Conservation (phyloP, 1,140 invertebrate genomes). For the Daktulosphaira vitifoliae region DNA sequence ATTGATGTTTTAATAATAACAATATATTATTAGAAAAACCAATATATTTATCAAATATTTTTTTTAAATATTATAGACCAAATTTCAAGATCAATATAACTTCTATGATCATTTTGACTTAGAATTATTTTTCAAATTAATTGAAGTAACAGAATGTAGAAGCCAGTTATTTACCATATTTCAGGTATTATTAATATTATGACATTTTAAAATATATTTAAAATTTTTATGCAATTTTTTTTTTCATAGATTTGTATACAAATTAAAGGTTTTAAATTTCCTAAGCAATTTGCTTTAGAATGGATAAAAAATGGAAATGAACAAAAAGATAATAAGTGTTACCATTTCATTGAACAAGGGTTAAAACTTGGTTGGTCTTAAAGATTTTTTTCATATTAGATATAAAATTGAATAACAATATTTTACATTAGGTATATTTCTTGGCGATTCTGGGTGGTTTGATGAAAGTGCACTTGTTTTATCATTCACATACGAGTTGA, state of each 20-base stretch:
- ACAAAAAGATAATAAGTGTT: neutral
- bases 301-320: neutral
- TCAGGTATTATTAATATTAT: neutral
- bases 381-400: neutral
- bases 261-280: constrained; percentile 21
- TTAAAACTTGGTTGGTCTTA: constrained; percentile 9
- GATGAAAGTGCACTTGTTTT: constrained; percentile 61
- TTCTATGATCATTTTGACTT: constrained; percentile 1
- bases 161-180: constrained; percentile 4
- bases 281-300: neutral
- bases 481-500: constrained; percentile 53
- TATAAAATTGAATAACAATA: neutral
- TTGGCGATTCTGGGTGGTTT: constrained; percentile 80
- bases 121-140: constrained; percentile 16
- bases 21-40: too few relatives aligned
- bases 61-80: constrained; percentile 9
- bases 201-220: neutral
- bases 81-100: neutral
- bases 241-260: constrained; percentile 20
- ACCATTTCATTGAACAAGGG: constrained; percentile 4
- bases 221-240: too few relatives aligned
- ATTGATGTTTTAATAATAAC: too few relatives aligned
- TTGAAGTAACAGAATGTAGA: neutral
- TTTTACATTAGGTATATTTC: constrained; percentile 55
- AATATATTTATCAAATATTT: too few relatives aligned